Conservation (phyloP, 2,113 vertebrate species). For the Protobothrops mucrosquamatus region DNA sequence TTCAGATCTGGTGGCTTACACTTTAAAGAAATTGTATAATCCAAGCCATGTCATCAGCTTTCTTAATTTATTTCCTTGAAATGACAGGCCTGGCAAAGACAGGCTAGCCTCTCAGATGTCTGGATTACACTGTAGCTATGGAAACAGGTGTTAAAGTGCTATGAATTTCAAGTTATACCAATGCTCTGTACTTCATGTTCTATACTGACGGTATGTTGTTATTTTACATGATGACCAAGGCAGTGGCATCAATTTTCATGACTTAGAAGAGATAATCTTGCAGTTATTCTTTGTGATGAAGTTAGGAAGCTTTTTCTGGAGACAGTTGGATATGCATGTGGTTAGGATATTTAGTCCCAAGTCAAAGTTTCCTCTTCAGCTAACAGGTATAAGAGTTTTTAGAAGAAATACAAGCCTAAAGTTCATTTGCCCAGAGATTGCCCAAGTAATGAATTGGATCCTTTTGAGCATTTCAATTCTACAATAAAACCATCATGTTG, state of each 20-base stretch:
- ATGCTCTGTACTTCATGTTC: constrained; percentile 71
- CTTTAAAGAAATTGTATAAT: constrained; percentile 75
- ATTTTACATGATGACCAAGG: constrained; percentile 71
- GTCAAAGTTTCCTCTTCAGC: constrained; percentile 23
- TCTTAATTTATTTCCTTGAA: constrained; percentile 81
- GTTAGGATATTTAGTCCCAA: not conserved
- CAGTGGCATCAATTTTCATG: constrained; percentile 51
- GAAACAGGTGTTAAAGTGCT: constrained; percentile 83
- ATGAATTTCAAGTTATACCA: constrained; percentile 77
- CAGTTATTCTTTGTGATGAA: not conserved
- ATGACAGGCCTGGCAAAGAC: constrained; percentile 76
- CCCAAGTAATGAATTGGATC: not conserved
- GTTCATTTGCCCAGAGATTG: not conserved
- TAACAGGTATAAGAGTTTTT: constrained; percentile 1
- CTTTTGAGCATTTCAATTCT: not conserved
- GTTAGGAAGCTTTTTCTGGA: not conserved
- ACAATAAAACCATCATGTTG: not conserved
- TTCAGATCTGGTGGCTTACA: constrained; percentile 63
- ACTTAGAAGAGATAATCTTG: constrained; percentile 52
- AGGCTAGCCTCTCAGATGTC: constrained; percentile 75
- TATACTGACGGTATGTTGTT: constrained; percentile 61
- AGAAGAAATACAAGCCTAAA: not conserved
- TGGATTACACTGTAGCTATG: constrained; percentile 82
- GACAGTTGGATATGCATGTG: accelerated
- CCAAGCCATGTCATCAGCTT: constrained; percentile 71